Evolutionary conservation across 1,140 invertebrate species (phyloP), one percentile per base, ranked within the genome.

Genomic region (Harpegnathos saltator): DNA sequence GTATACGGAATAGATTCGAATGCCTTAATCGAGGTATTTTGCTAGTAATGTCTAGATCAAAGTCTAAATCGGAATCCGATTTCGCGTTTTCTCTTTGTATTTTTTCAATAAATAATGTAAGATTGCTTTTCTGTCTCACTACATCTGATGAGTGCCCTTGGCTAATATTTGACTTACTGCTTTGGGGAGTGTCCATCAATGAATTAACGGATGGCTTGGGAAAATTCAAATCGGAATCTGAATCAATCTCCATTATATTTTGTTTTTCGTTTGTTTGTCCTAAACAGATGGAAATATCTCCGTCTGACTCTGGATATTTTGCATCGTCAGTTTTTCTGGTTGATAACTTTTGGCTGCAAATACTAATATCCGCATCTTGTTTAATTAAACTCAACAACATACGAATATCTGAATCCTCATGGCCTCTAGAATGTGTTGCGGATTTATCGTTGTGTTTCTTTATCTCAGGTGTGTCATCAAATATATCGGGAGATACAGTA

Each of bases 21-120:
- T n/a, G n/a, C 1, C 11, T 65, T 74, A 72, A 82, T 7, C 50
- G n/a, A 38, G 19, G 15, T 12, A 71, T 65, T 59, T 48, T 12
- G 12, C 29, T 22, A 59, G 38, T 44, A 11, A 44, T 44, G 11
- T 91, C 89, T 29, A 58, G 52, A 17, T 92, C 91, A 24, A 84
- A 89, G 80, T 91, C 86, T n/a, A 78, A 77, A 24, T 89, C 88
- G 17, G 65, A 58, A 24, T 85, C 48, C 22, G 50, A 58, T 61
- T 74, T 88, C 11, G 82, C 89, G 72, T 92, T 91, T 77, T 85
- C 58, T 44, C 17, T 85, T 14, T 89, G 74, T 29, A 90, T 65
- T 85, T 90, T 88, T 58, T 91, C 91, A 44, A 93, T 91, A 78
- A 90, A 92, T 77, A 90, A 73, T 81, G 83, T 92, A 3, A 92